Evolutionary conservation across 2,888 invertebrate genomes (phyloP).

Genomic region (Pandemis heparana): DNA sequence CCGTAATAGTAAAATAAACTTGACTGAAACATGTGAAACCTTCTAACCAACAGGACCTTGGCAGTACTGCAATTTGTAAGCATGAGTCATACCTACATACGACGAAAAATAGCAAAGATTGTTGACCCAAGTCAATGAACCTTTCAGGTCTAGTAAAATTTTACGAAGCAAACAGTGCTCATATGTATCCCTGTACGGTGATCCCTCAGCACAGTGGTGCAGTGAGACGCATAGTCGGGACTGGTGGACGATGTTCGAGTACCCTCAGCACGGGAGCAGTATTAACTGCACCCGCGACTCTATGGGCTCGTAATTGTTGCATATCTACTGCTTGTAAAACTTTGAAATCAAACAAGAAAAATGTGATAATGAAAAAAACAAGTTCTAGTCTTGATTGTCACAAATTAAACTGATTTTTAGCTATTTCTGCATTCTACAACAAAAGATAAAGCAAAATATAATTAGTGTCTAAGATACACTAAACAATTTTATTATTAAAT

Average conservation of each 20-base stretch:
- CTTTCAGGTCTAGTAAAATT: constrained; percentile 37
- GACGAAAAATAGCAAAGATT: constrained; percentile 59
- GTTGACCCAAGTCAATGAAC: constrained; percentile 65
- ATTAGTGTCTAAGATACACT: no score
- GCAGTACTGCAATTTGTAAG: constrained; percentile 58
- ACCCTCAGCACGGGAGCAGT: constrained; percentile 79
- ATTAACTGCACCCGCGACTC: constrained; percentile 80
- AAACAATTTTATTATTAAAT: no score
- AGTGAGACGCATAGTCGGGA: constrained; percentile 82
- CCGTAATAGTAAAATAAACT: not conserved
- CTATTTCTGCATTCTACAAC: no score
- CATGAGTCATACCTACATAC: constrained; percentile 56
- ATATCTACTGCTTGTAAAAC: not conserved
- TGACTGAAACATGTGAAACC: constrained; percentile 17
- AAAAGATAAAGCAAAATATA: no score
- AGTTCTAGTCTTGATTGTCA: no score
- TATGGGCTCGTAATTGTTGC: constrained; percentile 72
- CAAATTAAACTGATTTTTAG: no score
- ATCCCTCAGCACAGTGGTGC: constrained; percentile 72
- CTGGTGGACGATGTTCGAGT: constrained; percentile 75
- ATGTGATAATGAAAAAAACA: no score
- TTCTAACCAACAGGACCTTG: constrained; percentile 63
- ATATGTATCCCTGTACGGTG: constrained; percentile 78
- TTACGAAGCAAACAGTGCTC: not conserved
- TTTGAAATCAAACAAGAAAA: no score